A percentile compares a stretch with the other conserved stretches of the same genome.
Conservation (phyloP, 1,140 invertebrate species). For the Nixonia krombeini region DNA sequence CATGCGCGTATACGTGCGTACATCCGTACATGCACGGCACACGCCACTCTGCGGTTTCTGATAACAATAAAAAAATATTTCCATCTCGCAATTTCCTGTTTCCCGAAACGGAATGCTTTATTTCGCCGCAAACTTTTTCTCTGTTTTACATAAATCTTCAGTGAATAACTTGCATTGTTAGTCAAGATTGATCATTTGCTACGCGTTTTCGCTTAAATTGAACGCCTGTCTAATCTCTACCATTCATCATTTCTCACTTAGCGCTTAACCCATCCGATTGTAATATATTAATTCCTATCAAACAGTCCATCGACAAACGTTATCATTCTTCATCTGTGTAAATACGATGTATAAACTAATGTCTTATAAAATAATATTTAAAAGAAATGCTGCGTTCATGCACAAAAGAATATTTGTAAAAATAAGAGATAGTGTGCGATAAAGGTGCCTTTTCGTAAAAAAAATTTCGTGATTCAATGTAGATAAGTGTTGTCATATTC, state of each 20-base stretch:
- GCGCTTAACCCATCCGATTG: no score
- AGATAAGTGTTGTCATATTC: no score
- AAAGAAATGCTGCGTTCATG: slow-evolving; percentile 13
- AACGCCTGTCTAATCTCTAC: no score
- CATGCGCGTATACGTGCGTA: no score
- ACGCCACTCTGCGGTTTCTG: slow-evolving; percentile 13
- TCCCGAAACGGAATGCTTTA: slow-evolving; percentile 9
- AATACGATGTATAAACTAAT: slow-evolving; percentile 16
- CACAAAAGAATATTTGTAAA: slow-evolving; percentile 20
- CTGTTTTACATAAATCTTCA: not conserved
- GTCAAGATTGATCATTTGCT: no score
- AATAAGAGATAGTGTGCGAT: slow-evolving; percentile 8
- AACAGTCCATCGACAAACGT: slow-evolving; percentile 3
- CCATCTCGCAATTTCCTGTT: slow-evolving; percentile 5
- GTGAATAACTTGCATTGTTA: no score
- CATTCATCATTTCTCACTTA: no score
- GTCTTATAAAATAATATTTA: slow-evolving; percentile 23
- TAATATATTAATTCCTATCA: slow-evolving; percentile 16
- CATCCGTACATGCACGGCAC: no score
- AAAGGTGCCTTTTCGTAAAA: slow-evolving; percentile 6
- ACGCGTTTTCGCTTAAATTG: no score
- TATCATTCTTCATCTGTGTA: slow-evolving; percentile 6
- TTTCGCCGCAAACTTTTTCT: not conserved
- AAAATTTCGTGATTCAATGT: no score
- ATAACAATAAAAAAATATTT: not conserved